Conservation (phyloP, 2,113 vertebrate genomes). For the Phaethon lepturus region DNA sequence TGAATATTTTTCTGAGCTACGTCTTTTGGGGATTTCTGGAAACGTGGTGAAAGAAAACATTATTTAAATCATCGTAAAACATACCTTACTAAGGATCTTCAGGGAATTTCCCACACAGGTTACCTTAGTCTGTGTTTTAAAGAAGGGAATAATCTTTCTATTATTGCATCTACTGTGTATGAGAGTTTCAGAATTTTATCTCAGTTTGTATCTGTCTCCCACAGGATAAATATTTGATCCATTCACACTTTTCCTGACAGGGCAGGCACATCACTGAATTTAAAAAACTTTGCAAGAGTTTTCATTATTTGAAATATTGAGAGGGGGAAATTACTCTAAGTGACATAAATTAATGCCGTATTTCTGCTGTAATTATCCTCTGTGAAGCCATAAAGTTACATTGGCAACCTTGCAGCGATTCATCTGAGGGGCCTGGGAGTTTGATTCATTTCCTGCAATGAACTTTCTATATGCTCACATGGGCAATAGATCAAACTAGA, state of each 20-base stretch:
- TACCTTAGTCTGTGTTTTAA: background rate
- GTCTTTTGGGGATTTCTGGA: background rate
- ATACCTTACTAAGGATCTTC: background rate
- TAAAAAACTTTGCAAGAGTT: background rate
- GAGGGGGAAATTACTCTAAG: conserved; percentile 4
- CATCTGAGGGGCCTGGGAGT: background rate
- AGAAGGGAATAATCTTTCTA: background rate
- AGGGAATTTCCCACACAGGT: background rate
- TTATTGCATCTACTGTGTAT: background rate
- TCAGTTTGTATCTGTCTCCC: background rate
- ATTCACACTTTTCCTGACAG: background rate
- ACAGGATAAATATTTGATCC: background rate
- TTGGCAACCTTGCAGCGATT: background rate
- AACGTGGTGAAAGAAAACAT: background rate
- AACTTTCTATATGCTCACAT: background rate
- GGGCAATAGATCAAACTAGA: too few relatives aligned
- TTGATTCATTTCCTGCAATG: conserved; percentile 22
- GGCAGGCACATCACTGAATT: background rate
- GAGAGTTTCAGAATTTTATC: background rate
- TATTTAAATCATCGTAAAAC: background rate
- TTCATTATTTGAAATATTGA: conserved; percentile 21
- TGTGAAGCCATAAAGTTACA: background rate
- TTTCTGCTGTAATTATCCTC: conserved; percentile 21
- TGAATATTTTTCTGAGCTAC: background rate
- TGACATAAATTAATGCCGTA: conserved; percentile 32